Conservation (phyloP, 2,888 invertebrate species). For the Gastracanthus pulcherrimus region DNA sequence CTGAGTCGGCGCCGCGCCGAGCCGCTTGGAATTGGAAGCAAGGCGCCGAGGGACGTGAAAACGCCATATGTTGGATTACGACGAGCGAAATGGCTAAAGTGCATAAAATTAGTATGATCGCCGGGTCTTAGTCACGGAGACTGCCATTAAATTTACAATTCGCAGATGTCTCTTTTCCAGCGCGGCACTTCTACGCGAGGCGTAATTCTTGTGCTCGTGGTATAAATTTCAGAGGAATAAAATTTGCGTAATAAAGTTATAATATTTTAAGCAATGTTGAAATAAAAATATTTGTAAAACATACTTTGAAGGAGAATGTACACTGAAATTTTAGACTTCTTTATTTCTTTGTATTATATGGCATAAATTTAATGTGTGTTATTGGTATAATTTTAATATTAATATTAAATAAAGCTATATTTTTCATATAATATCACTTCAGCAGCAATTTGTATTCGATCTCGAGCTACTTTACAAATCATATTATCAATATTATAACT, state of each 20-base stretch:
- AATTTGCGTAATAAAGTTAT: slow-evolving; percentile 15
- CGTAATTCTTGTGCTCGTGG: background rate
- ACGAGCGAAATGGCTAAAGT: slow-evolving; percentile 53
- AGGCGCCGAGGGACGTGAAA: slow-evolving; percentile 35
- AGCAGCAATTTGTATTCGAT: too few species aligned
- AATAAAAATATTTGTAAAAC: too few species aligned
- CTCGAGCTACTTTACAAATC: too few species aligned
- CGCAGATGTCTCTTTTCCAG: slow-evolving; percentile 47
- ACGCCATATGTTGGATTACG: slow-evolving; percentile 57
- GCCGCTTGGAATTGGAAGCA: background rate
- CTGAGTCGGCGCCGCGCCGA: slow-evolving; percentile 5
- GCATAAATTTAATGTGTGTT: too few species aligned
- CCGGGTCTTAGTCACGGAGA: slow-evolving; percentile 43
- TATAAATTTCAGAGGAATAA: slow-evolving; percentile 17
- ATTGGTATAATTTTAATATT: too few species aligned
- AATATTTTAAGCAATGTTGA: too few species aligned
- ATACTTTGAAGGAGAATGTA: too few species aligned
- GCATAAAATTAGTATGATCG: slow-evolving; percentile 57
- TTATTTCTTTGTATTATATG: too few species aligned
- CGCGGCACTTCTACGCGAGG: background rate
- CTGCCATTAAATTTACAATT: slow-evolving; percentile 53
- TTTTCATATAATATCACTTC: too few species aligned
- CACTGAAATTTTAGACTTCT: too few species aligned
- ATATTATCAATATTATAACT: too few species aligned
- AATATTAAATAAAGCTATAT: too few species aligned